These are phyloP conservation scores for Acromyrmex heyeri DNA, from an alignment of 1,140 invertebrate species.

Conservation along the genomic window DNA sequence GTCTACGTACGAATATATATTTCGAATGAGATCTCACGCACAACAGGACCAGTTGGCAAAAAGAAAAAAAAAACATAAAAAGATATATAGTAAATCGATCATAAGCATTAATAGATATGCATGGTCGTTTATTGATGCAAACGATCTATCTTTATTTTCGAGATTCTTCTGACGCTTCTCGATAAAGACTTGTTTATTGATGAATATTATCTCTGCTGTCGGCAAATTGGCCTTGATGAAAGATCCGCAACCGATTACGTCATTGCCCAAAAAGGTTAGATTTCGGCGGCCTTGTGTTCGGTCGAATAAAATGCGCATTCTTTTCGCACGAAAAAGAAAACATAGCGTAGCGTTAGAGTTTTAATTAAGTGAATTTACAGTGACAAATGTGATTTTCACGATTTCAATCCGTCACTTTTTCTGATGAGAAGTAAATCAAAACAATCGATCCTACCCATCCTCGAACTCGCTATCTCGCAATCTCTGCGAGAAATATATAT, in stretches of 20 bases:
- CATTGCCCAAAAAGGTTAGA: not conserved
- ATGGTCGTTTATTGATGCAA: conserved; percentile 17
- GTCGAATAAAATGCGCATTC: not conserved
- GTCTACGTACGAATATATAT: too few relatives aligned
- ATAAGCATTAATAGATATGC: too few relatives aligned
- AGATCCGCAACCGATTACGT: conserved; percentile 37
- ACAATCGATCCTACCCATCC: conserved; percentile 4
- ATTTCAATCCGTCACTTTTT: not conserved
- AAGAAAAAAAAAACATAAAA: not conserved
- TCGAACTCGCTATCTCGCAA: not conserved
- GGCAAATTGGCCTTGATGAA: not conserved
- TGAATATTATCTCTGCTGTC: conserved; percentile 11
- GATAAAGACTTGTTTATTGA: conserved; percentile 48
- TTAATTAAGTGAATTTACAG: conserved; percentile 26
- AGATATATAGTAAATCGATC: not conserved
- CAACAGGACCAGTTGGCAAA: not conserved
- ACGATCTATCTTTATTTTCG: conserved; percentile 28
- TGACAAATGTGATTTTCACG: not conserved
- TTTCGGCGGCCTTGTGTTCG: not conserved
- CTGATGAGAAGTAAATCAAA: not conserved
- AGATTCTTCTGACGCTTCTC: not conserved
- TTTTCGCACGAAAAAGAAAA: not conserved
- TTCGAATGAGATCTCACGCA: too few relatives aligned
- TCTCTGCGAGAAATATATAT: not conserved
- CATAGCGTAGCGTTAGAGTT: not conserved